phyloP scores from a whole-genome alignment of 2,888 invertebrate genomes.

The Caenorhabditis sp. region DNA sequence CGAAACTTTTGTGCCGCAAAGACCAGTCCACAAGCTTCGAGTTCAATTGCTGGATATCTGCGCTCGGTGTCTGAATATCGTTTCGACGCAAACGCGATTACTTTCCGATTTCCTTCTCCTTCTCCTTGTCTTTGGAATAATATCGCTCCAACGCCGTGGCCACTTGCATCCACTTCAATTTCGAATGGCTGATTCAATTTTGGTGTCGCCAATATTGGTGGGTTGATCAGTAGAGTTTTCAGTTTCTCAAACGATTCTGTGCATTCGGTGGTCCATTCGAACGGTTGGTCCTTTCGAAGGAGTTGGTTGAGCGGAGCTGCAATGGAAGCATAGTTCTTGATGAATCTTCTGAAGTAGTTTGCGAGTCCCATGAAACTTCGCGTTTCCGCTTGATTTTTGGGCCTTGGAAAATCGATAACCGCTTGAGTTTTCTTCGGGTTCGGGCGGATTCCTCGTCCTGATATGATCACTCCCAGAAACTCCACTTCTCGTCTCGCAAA shows the following conservation, averaged over 20 bases:
- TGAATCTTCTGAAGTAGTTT: conserved; percentile 26
- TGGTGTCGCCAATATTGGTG: conserved; percentile 28
- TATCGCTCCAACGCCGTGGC: conserved; percentile 26
- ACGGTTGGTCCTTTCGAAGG: conserved; percentile 10
- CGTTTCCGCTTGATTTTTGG: conserved; percentile 17
- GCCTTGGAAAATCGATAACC: conserved; percentile 15
- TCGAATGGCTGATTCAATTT: conserved; percentile 18
- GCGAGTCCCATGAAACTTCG: conserved; percentile 26
- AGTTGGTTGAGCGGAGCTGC: conserved; percentile 23
- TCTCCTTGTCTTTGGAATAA: conserved; percentile 20
- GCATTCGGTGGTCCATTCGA: conserved; percentile 21
- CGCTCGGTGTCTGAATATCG: conserved; percentile 14
- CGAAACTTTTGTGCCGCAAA: conserved; percentile 22
- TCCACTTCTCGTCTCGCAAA: conserved; percentile 22
- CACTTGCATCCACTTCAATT: conserved; percentile 31
- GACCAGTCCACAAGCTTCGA: conserved; percentile 24
- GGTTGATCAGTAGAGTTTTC: conserved; percentile 2
- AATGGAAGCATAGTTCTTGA: conserved; percentile 21
- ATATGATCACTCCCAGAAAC: conserved; percentile 40
- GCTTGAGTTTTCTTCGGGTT: conserved; percentile 37
- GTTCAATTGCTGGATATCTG: conserved; percentile 22
- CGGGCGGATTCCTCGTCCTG: conserved; percentile 30
- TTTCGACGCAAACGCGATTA: conserved; percentile 20
- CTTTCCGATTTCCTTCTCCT: conserved; percentile 2
- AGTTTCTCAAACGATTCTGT: conserved; percentile 19